Percentiles rank a stretch among this genome's conserved stretches.
phyloP scores from a whole-genome alignment of 2,797 vertebrate genomes.

The Squalus acanthias region DNA sequence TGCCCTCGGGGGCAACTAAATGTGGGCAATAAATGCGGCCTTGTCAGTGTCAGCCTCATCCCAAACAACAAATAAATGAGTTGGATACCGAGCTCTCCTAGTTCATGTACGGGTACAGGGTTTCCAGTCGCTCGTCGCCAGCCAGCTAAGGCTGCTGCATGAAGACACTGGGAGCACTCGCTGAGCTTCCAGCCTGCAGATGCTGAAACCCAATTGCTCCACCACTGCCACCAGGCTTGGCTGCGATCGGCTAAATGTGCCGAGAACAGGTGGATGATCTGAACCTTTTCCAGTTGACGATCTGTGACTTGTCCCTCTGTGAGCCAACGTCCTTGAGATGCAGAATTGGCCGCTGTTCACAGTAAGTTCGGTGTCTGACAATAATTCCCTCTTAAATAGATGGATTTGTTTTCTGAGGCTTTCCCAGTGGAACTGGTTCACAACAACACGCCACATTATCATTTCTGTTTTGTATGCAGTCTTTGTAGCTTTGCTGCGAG shows the following conservation, averaged over 20 bases:
- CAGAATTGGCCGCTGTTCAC: not conserved
- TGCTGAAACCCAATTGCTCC: too few relatives aligned
- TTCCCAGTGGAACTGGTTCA: not conserved
- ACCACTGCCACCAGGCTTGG: too few relatives aligned
- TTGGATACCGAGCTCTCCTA: not conserved
- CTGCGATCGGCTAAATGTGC: not conserved
- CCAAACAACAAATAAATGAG: too few relatives aligned
- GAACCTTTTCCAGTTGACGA: not conserved
- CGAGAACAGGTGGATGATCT: not conserved
- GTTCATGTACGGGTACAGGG: not conserved
- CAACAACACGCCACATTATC: not conserved
- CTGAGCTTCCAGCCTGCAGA: too few relatives aligned
- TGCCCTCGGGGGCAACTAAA: too few relatives aligned
- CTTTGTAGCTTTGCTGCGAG: not conserved
- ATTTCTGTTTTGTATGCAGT: not conserved
- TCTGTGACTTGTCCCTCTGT: not conserved
- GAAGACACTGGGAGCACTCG: not conserved
- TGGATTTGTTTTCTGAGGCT: too few relatives aligned
- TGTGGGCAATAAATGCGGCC: too few relatives aligned
- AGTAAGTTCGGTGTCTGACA: not conserved
- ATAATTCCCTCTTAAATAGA: too few relatives aligned
- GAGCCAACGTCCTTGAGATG: not conserved
- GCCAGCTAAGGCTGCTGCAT: too few relatives aligned
- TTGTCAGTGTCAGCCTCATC: too few relatives aligned
- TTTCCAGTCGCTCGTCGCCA: too few relatives aligned